Base-by-base conservation (phyloP, 2,113 vertebrate species). In the Channa argus region DNA sequence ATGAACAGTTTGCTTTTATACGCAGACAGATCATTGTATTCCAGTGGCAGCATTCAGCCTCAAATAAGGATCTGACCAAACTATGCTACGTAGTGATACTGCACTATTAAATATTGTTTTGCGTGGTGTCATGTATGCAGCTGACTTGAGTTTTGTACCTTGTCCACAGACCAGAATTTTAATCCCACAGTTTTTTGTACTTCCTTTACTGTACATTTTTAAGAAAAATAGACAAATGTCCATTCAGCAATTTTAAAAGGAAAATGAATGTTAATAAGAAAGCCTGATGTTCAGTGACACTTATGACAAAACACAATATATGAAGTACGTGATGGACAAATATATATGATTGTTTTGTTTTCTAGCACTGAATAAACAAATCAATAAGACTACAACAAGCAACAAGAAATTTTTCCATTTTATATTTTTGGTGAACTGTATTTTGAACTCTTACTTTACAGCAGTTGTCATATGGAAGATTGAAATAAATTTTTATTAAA, bases 281-380 rank as follows among this genome's bases (percentile, higher is more conserved):
- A 83, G 59, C 53, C 36, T 34, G 0, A 15, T 13, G 53, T 80
- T 61, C 15, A 63, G 37, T 63, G 43, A 38, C 38, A 59, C 8
- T 61, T 58, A 59, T 39, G 72, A 53, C 38, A 41, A 49, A 10
- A 43, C 24, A 46, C 9, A 15, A 74, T 79, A 54, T 63, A 79
- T 86, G 74, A 91, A 84, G 84, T 70, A 77, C 15, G 13, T 6
- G 61, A 80, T 68, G 59, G 83, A 78, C 77, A 10, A 8, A 50
- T 63, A 56, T 59, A 67, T 83, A 24, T 24, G 24, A 24, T 24
- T 24, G 24, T 24, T 24, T 24, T 24, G 24, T 3, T 43, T 11
- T 39, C 44, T 54, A 37, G 46, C 33, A 15, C 8, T 54, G 68
- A 1, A 14, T 58, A 34, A 49, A 24, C 62, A 55, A 82, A 37